Evolutionary conservation across 2,888 invertebrate species (phyloP).

Genomic region (Leptogaster cylindrica): DNA sequence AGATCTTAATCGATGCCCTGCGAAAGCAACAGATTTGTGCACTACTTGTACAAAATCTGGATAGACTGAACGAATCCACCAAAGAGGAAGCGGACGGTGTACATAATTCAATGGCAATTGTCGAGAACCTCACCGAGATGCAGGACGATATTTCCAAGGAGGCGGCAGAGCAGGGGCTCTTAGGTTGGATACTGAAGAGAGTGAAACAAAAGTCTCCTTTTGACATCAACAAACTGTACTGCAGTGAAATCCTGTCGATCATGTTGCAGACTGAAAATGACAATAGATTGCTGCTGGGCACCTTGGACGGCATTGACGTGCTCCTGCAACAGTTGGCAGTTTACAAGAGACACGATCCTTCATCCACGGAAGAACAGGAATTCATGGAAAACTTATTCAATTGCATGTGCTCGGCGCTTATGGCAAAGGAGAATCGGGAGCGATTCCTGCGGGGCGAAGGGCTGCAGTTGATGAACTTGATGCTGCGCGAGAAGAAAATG

Average conservation of each 20-base stretch:
- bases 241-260: conserved; percentile 95
- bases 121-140: conserved; percentile 95
- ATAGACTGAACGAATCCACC: conserved; percentile 88
- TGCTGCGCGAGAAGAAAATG: conserved; percentile 96
- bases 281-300: conserved; percentile 83
- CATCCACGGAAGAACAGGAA: conserved; percentile 91
- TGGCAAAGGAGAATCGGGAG: conserved; percentile 86
- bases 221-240: conserved; percentile 94
- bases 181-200: conserved; percentile 91
- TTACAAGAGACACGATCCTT: conserved; percentile 94
- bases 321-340: conserved; percentile 92
- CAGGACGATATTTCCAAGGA: conserved; percentile 82
- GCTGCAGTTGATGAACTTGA: conserved; percentile 97
- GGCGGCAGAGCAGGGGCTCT: conserved; percentile 87
- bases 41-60: conserved; percentile 89
- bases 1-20: conserved; percentile 84
- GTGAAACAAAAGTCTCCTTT: conserved; percentile 87
- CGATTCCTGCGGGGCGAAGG: conserved; percentile 94
- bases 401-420: conserved; percentile 90
- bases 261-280: conserved; percentile 88
- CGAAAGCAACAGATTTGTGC: conserved; percentile 90
- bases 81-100: conserved; percentile 97
- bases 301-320: conserved; percentile 94
- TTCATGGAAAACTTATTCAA: conserved; percentile 99
- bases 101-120: conserved; percentile 86